A percentile compares a stretch with the other conserved stretches of the same genome.
Conservation (phyloP, 2,113 vertebrate species). For the Phycodurus eques region DNA sequence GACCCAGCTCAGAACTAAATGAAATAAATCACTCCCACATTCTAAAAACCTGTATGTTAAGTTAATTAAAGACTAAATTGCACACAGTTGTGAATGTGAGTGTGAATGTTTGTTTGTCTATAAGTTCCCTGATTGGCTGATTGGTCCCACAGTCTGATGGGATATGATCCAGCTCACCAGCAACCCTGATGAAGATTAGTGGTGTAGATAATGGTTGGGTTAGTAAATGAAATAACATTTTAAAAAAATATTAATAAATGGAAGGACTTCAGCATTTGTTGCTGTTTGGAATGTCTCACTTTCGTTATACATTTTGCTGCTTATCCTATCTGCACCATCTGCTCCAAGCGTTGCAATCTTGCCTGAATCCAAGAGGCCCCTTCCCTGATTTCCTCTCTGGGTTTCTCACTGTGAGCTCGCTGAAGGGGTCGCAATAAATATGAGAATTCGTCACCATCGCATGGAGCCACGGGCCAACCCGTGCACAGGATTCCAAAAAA, state of each 20-base stretch:
- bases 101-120: too few relatives aligned
- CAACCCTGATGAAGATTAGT: too few relatives aligned
- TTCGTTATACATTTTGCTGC: slow-evolving; percentile 5
- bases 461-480: slow-evolving; percentile 15
- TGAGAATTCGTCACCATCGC: slow-evolving; percentile 7
- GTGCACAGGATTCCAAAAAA: background rate
- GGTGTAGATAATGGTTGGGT: background rate
- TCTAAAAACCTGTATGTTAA: too few relatives aligned
- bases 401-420: background rate
- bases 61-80: too few relatives aligned
- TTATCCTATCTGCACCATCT: slow-evolving; percentile 8
- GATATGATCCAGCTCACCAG: too few relatives aligned
- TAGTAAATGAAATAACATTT: background rate
- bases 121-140: background rate
- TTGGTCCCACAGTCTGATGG: too few relatives aligned
- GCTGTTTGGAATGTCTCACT: background rate
- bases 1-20: too few relatives aligned
- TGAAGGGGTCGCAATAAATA: slow-evolving; percentile 17
- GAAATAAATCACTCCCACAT: too few relatives aligned
- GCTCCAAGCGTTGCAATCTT: background rate
- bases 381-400: slow-evolving; percentile 1
- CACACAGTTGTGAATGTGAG: too few relatives aligned
- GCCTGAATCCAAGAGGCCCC: background rate
- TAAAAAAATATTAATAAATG: background rate
- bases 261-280: slow-evolving; percentile 4